These are phyloP conservation scores for Horisme vitalbata DNA, from an alignment of 2,888 invertebrate genomes.

Conservation along the genomic window DNA sequence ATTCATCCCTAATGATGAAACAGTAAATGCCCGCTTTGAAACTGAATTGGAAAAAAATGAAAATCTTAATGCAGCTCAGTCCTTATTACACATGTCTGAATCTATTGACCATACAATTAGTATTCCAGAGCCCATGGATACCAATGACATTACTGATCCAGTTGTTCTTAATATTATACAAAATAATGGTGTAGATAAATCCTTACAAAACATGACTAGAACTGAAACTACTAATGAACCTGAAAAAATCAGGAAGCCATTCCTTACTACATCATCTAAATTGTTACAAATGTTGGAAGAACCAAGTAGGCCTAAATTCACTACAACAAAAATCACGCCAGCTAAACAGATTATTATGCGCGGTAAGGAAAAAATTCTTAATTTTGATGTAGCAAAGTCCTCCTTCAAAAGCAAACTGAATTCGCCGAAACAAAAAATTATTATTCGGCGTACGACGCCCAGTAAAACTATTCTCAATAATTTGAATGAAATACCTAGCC, in stretches of 20 bases:
- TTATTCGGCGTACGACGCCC: conserved; percentile 67
- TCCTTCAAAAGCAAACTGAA: conserved; percentile 57
- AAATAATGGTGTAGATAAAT: conserved; percentile 49
- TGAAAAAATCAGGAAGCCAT: conserved; percentile 49
- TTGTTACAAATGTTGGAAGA: conserved; percentile 83
- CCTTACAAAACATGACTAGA: conserved; percentile 51
- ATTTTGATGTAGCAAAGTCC: conserved; percentile 70
- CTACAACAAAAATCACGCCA: conserved; percentile 48
- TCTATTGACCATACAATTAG: conserved; percentile 66
- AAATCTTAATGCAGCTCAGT: conserved; percentile 76
- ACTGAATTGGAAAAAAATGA: conserved; percentile 75
- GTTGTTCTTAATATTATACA: conserved; percentile 37
- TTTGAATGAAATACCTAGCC: conserved; percentile 53
- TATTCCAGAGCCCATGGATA: conserved; percentile 48
- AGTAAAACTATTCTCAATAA: conserved; percentile 62
- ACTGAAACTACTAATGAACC: conserved; percentile 52
- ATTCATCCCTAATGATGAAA: conserved; percentile 45
- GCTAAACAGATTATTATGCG: conserved; percentile 59
- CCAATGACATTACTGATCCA: conserved; percentile 40
- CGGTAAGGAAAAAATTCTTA: conserved; percentile 73
- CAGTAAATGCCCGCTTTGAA: conserved; percentile 59
- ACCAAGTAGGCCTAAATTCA: conserved; percentile 58
- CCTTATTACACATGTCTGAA: conserved; percentile 78
- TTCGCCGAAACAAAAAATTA: conserved; percentile 70
- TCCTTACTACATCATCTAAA: conserved; percentile 77